Conservation (phyloP, 1,140 invertebrate species). For the Drosophila subobscura region DNA sequence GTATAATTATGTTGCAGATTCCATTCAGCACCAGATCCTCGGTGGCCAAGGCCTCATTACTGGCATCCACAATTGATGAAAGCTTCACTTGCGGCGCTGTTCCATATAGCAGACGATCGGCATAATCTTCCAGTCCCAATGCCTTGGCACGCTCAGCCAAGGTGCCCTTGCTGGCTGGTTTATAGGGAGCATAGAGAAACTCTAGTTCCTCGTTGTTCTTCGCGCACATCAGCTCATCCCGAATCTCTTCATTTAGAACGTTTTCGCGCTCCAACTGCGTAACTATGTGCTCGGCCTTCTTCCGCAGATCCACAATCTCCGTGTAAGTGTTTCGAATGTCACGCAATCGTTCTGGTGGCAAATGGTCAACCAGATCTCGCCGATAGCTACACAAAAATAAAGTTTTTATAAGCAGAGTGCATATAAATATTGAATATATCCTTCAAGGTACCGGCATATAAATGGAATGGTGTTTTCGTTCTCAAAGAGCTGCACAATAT, state of each 20-base stretch:
- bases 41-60: slow-evolving; percentile 86
- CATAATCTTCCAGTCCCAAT: slow-evolving; percentile 88
- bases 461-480: slow-evolving; percentile 92
- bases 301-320: slow-evolving; percentile 85
- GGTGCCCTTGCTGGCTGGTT: slow-evolving; percentile 88
- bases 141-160: slow-evolving; percentile 90
- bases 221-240: slow-evolving; percentile 85
- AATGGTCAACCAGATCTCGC: slow-evolving; percentile 86
- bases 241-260: slow-evolving; percentile 85
- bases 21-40: slow-evolving; percentile 87
- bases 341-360: slow-evolving; percentile 89
- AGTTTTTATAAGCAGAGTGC: background rate
- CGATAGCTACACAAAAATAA: slow-evolving; percentile 72
- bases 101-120: slow-evolving; percentile 86
- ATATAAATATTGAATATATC: background rate
- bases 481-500: slow-evolving; percentile 87
- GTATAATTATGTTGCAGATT: slow-evolving; percentile 91
- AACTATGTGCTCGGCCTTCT: slow-evolving; percentile 85
- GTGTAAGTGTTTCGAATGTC: slow-evolving; percentile 87
- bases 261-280: slow-evolving; percentile 86
- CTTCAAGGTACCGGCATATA: slow-evolving; percentile 88
- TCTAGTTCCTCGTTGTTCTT: slow-evolving; percentile 88
- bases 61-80: slow-evolving; percentile 78
- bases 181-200: slow-evolving; percentile 91
- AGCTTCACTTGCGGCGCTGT: slow-evolving; percentile 78